Evolutionary conservation across 2,797 vertebrate genomes (phyloP).

Genomic region (Eulemur rubriventer): DNA sequence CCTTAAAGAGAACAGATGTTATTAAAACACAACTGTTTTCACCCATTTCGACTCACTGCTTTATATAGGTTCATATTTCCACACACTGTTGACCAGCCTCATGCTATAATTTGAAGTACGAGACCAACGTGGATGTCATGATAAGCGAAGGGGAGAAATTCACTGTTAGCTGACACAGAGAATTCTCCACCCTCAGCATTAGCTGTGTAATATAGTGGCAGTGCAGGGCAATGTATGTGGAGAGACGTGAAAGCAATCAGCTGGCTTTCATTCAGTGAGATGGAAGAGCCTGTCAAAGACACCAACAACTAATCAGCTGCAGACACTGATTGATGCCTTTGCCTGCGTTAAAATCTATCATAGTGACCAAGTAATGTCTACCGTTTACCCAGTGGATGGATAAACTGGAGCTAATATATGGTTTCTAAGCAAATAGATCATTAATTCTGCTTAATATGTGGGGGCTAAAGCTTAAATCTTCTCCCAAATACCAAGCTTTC

Average conservation of each 20-base stretch:
- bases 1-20: slow-evolving; percentile 1
- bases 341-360: slow-evolving; percentile 94
- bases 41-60: background rate
- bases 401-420: slow-evolving; percentile 93
- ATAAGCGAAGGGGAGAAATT: slow-evolving; percentile 78
- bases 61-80: slow-evolving; percentile 3
- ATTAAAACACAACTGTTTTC: background rate
- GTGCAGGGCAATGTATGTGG: slow-evolving; percentile 89
- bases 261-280: slow-evolving; percentile 92
- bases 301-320: slow-evolving; percentile 94
- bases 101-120: slow-evolving; percentile 71
- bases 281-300: slow-evolving; percentile 92
- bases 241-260: slow-evolving; percentile 92
- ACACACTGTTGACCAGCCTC: slow-evolving; percentile 21
- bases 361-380: slow-evolving; percentile 88
- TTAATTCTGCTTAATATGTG: slow-evolving; percentile 92
- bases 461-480: slow-evolving; percentile 86
- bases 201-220: slow-evolving; percentile 90
- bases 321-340: slow-evolving; percentile 92
- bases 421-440: slow-evolving; percentile 91
- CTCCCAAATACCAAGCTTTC: slow-evolving; percentile 72
- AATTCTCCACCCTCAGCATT: slow-evolving; percentile 87
- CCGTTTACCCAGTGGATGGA: slow-evolving; percentile 87
- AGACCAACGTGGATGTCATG: slow-evolving; percentile 61
- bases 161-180: slow-evolving; percentile 86